A percentile compares a stretch with the other conserved stretches of the same genome.
These are phyloP conservation scores for Corynorhinus townsendii DNA, from an alignment of 2,113 vertebrate genomes.

Conservation along the genomic window DNA sequence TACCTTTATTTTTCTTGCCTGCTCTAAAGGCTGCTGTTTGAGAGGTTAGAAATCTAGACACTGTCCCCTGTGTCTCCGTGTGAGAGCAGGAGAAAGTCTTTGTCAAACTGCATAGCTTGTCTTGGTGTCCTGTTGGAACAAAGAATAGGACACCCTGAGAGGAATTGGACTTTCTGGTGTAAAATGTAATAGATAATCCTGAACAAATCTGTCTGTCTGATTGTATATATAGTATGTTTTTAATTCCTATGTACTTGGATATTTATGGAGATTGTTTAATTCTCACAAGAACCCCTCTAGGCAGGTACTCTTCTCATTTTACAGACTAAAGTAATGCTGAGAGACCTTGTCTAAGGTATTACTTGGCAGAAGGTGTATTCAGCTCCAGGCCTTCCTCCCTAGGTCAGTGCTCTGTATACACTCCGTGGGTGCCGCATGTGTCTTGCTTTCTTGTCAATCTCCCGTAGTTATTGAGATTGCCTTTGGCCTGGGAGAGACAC, in stretches of 20 bases:
- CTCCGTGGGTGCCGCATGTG: background rate
- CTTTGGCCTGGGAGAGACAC: constrained; percentile 9
- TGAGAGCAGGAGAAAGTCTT: background rate
- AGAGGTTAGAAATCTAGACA: background rate
- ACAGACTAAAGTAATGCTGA: background rate
- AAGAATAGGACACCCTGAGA: background rate
- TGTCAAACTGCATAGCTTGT: background rate
- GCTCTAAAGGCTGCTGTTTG: constrained; percentile 6
- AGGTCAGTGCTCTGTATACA: background rate
- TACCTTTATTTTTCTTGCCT: constrained; percentile 48
- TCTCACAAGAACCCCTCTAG: background rate
- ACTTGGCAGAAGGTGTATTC: background rate
- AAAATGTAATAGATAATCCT: background rate
- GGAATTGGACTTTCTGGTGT: background rate
- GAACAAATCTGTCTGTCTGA: background rate
- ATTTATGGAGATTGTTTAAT: constrained; percentile 1
- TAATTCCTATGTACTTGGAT: background rate
- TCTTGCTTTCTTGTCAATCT: background rate
- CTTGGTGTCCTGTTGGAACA: background rate
- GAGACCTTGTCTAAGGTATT: background rate
- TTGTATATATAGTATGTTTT: background rate
- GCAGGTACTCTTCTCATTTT: background rate
- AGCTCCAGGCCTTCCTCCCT: background rate
- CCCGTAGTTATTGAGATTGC: background rate
- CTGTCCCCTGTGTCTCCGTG: background rate